Evolutionary conservation across 2,113 vertebrate genomes (phyloP).

Genomic region (Megaleporinus macrocephalus): DNA sequence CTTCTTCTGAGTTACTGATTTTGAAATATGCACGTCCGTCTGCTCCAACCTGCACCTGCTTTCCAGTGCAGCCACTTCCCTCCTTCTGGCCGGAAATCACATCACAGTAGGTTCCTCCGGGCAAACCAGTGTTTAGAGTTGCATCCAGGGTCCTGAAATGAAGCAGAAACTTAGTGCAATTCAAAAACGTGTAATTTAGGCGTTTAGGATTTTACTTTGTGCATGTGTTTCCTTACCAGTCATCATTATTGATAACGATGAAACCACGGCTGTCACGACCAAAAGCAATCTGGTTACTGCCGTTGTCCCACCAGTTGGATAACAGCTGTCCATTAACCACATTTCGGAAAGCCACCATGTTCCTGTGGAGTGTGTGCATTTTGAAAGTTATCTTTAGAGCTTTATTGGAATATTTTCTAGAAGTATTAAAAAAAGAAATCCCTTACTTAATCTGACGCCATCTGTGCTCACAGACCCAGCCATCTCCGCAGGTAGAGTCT

Average conservation of each 20-base stretch:
- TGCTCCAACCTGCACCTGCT: slow-evolving; percentile 75
- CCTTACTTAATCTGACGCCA: slow-evolving; percentile 90
- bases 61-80: slow-evolving; percentile 79
- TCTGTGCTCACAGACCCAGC: slow-evolving; percentile 94
- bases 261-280: slow-evolving; percentile 88
- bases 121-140: slow-evolving; percentile 85
- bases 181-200: not conserved
- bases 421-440: not conserved
- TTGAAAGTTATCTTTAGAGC: not conserved
- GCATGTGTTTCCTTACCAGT: slow-evolving; percentile 74
- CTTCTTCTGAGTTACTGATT: slow-evolving; percentile 85
- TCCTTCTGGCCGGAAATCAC: slow-evolving; percentile 91
- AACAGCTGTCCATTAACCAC: slow-evolving; percentile 83
- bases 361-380: slow-evolving; percentile 70
- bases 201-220: not conserved
- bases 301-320: slow-evolving; percentile 95
- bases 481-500: slow-evolving; percentile 88
- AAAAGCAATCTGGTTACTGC: slow-evolving; percentile 91
- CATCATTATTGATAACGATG: slow-evolving; percentile 88
- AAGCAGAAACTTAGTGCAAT: not conserved
- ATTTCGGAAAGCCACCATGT: slow-evolving; percentile 93
- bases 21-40: slow-evolving; percentile 82
- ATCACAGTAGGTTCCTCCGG: slow-evolving; percentile 89
- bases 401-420: not conserved
- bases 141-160: slow-evolving; percentile 77